Evolutionary conservation across 2,797 vertebrate genomes (phyloP).

Genomic region (Taeniopygia guttata): DNA sequence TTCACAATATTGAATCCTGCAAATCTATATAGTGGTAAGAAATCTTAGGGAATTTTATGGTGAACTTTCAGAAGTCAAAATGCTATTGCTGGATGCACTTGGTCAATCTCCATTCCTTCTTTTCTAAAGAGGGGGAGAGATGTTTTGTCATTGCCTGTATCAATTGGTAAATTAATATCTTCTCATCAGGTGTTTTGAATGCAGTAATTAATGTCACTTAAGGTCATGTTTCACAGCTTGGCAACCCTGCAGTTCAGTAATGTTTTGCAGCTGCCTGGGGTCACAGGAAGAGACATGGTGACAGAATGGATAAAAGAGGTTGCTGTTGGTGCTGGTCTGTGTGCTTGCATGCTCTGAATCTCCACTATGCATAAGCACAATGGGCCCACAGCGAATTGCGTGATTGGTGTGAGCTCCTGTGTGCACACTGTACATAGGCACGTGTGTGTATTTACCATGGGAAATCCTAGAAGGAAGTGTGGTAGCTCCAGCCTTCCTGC

Average conservation of each 20-base stretch:
- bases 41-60: background rate
- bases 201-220: background rate
- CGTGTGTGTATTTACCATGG: rapidly evolving
- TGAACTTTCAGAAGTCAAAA: background rate
- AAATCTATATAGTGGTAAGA: background rate
- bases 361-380: rapidly evolving
- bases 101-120: background rate
- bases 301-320: background rate
- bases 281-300: background rate
- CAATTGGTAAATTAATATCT: background rate
- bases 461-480: background rate
- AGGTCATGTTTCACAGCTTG: background rate
- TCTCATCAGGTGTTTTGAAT: background rate
- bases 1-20: background rate
- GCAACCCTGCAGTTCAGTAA: background rate
- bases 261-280: background rate
- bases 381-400: rapidly evolving
- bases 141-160: background rate
- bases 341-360: background rate
- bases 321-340: background rate
- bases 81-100: background rate
- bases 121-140: background rate
- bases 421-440: too few species aligned
- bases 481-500: background rate
- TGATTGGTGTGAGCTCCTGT: background rate